These are phyloP conservation scores for Pteromalus puparum DNA, from an alignment of 1,140 invertebrate species.

Conservation along the genomic window DNA sequence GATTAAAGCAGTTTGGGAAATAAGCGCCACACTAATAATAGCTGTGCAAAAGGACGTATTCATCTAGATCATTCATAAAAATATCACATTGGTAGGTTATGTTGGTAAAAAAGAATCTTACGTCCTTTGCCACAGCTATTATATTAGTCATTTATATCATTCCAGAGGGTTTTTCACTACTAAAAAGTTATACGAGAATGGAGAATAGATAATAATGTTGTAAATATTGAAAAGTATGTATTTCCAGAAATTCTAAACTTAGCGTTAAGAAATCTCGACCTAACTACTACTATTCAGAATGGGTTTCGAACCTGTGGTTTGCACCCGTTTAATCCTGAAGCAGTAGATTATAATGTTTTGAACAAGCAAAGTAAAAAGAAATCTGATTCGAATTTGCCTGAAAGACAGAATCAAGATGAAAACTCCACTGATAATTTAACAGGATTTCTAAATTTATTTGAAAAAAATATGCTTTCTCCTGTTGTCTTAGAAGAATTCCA, in stretches of 20 bases:
- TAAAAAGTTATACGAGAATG: conserved; percentile 54
- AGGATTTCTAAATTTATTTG: background rate
- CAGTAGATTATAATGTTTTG: conserved; percentile 33
- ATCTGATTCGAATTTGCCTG: background rate
- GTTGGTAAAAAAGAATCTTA: too few species aligned
- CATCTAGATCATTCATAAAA: too few species aligned
- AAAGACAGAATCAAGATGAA: background rate
- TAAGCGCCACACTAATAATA: too few species aligned
- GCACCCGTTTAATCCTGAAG: conserved; percentile 31
- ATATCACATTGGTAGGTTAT: too few species aligned
- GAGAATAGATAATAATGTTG: conserved; percentile 47
- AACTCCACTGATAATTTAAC: background rate
- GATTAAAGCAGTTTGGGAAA: too few species aligned
- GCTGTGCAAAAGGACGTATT: too few species aligned
- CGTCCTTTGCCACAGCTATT: too few species aligned
- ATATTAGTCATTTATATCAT: too few species aligned
- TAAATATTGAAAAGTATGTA: conserved; percentile 29
- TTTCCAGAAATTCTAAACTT: conserved; percentile 41
- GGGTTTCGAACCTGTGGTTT: conserved; percentile 34
- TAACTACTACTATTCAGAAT: conserved; percentile 10
- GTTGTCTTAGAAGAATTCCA: background rate
- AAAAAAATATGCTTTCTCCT: background rate
- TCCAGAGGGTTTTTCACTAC: background rate
- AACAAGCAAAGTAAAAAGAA: background rate
- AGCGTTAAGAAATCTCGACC: conserved; percentile 35